Conservation (phyloP, 2,113 vertebrate species). For the Oreochromis aureus region DNA sequence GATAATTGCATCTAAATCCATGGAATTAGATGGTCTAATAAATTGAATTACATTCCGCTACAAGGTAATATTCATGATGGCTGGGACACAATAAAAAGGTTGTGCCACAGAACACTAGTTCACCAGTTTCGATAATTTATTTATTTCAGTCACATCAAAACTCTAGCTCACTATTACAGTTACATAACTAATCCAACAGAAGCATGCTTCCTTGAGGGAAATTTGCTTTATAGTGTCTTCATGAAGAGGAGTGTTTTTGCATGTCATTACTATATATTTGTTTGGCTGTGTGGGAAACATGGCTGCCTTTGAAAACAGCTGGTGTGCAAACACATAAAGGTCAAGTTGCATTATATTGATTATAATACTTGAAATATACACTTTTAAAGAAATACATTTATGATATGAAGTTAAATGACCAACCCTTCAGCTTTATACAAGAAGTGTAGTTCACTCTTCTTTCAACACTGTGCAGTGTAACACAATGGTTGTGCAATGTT, state of each 20-base stretch:
- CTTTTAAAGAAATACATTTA: neutral
- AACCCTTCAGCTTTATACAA: neutral
- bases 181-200: neutral
- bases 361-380: neutral
- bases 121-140: neutral
- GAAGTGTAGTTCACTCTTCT: neutral
- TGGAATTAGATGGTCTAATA: slow-evolving; percentile 15
- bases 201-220: neutral
- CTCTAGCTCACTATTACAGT: neutral
- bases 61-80: neutral
- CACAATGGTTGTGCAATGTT: neutral
- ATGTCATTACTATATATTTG: neutral
- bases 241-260: neutral
- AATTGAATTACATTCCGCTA: neutral
- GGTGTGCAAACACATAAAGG: neutral
- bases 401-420: neutral
- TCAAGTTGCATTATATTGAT: neutral
- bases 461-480: neutral
- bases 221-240: neutral
- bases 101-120: neutral
- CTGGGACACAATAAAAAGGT: neutral
- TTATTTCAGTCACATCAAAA: neutral
- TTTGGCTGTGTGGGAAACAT: neutral
- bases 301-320: neutral
- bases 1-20: slow-evolving; percentile 18